phyloP scores from a whole-genome alignment of 2,113 vertebrate genomes.

The Lycocorax pyrrhopterus region DNA sequence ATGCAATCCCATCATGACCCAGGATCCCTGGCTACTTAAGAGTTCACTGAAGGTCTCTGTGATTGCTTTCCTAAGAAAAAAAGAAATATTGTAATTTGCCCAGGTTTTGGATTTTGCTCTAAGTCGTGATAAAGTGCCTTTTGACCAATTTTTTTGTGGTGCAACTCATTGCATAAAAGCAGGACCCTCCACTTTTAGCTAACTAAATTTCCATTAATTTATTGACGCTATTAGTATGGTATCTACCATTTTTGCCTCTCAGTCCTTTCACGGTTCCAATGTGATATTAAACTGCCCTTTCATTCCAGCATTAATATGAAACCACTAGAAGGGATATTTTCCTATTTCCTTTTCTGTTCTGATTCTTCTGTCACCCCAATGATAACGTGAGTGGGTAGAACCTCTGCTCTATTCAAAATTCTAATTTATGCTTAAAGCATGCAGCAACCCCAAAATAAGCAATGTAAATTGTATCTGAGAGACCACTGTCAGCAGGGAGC shows the following conservation, averaged over 20 bases:
- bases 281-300: not conserved
- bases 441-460: not conserved
- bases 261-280: not conserved
- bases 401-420: not conserved
- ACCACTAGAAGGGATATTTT: not conserved
- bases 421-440: not conserved
- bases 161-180: not conserved
- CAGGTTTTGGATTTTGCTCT: not conserved
- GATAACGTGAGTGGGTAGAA: not conserved
- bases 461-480: not conserved
- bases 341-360: not conserved
- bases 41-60: not conserved
- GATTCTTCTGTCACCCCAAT: not conserved
- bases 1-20: not conserved
- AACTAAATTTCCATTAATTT: not conserved
- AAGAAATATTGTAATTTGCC: not conserved
- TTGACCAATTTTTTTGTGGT: not conserved
- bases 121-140: not conserved
- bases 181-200: not conserved
- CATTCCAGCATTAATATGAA: not conserved
- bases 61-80: not conserved
- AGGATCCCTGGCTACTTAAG: not conserved
- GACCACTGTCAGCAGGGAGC: not conserved
- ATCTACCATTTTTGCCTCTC: not conserved
- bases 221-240: not conserved